Base-by-base conservation (phyloP, 2,888 invertebrate genomes). In the Drosophila greeni region DNA sequence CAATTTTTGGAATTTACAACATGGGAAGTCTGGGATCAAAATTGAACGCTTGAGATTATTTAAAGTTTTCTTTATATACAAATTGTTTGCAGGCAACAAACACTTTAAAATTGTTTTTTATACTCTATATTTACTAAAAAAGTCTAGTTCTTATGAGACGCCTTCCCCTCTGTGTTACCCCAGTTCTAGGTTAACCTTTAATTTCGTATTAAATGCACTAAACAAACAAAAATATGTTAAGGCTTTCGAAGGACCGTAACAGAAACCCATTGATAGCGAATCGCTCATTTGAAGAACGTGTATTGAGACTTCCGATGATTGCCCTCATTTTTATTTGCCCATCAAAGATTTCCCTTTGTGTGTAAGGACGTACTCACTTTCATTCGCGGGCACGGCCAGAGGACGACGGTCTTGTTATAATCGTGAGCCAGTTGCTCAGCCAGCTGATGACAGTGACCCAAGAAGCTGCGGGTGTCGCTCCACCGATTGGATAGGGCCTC, bases 331-430 rank as follows among this genome's bases (percentile, higher is more conserved):
- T 20, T 9, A 36, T 18, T 2, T 26, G n/a, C n/a, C 52, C 11
- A 14, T n/a, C 34, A 34, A 34, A 29, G 48, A 36, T 29, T 20
- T 26, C 20, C n/a, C 53, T 29, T 36, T 56, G 36, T 59, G 36
- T 29, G n/a, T 31, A 34, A 36, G 59, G 55, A 34, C 66, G 47
- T 74, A 86, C 89, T 88, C 74, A 89, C 89, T 83, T 87, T 89
- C 86, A 89, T 89, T 66, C 78, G 84, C 34, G 88, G 87, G 76
- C 89, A 89, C 54, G 89, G 89, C 89, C 89, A 89, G 47, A 88
- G 81, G 36, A 89, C 77, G 45, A 89, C 80, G 58, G 85, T 87
- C 74, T 88, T 89, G 71, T 88, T 87, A 68, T 86, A 89, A 70
- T 86, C 86, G 61, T 76, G 82, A 56, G 87, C 85, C 64, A 89